These are phyloP conservation scores for Phasianus colchicus DNA, from an alignment of 2,113 vertebrate species.

Conservation along the genomic window DNA sequence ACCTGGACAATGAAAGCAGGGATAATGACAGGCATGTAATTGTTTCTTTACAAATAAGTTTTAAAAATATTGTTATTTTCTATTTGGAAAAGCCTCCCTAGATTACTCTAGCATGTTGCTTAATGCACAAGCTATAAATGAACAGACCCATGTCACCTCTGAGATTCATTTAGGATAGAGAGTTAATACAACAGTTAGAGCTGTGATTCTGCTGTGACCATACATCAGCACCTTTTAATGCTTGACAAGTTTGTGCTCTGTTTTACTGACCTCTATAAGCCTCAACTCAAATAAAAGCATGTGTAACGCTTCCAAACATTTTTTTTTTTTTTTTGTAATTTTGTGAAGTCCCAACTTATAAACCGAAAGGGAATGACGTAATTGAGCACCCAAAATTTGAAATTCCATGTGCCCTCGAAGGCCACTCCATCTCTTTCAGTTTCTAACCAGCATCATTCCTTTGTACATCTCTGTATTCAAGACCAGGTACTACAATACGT, in stretches of 20 bases:
- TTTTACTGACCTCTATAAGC: not conserved
- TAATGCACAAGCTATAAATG: not conserved
- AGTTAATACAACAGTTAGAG: not conserved
- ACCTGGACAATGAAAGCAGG: not conserved
- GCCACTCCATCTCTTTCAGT: not conserved
- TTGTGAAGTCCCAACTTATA: not conserved
- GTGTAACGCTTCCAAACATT: not conserved
- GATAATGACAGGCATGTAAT: not conserved
- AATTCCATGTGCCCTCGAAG: not conserved
- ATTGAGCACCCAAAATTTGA: not conserved
- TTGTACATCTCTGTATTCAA: not conserved
- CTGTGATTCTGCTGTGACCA: not conserved
- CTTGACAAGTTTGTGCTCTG: not conserved
- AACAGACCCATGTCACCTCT: no score
- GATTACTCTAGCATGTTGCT: not conserved
- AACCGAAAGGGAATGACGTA: not conserved
- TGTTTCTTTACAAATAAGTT: not conserved
- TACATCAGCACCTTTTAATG: not conserved
- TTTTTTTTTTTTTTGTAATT: not conserved
- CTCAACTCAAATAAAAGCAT: not conserved
- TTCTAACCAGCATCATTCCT: not conserved
- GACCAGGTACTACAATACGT: not conserved
- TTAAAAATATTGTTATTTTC: not conserved
- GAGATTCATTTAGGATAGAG: not conserved
- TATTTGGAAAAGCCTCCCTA: not conserved